phyloP scores from a whole-genome alignment of 2,888 invertebrate species.

The Biston stratarius region DNA sequence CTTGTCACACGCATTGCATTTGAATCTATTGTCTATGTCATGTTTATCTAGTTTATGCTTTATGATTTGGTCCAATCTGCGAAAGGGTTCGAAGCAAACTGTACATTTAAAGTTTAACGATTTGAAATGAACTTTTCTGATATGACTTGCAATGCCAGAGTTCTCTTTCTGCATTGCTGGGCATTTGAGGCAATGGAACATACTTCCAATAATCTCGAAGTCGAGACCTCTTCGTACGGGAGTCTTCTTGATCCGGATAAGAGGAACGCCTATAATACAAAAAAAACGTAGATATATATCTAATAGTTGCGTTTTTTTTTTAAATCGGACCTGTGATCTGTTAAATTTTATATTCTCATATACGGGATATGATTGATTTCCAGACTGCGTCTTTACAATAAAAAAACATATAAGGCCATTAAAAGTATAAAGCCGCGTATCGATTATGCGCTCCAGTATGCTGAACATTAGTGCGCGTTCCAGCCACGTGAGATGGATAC shows the following conservation, averaged over 20 bases:
- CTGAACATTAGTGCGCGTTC: no score
- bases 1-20: constrained; percentile 24
- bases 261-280: not conserved
- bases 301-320: not conserved
- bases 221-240: not conserved
- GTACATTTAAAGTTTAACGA: constrained; percentile 2
- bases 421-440: no score
- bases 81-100: not conserved
- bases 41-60: constrained; percentile 19
- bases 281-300: not conserved
- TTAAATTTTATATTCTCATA: no score
- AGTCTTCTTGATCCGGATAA: not conserved
- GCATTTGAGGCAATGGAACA: constrained; percentile 10
- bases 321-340: not conserved
- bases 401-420: no score
- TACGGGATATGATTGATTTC: no score
- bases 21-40: constrained; percentile 17
- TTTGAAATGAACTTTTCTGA: not conserved
- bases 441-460: no score
- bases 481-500: no score
- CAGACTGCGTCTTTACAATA: no score
- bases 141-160: not conserved
- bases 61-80: not conserved
- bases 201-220: not conserved
- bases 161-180: not conserved